A percentile compares a stretch with the other conserved stretches of the same genome.
Evolutionary conservation across 2,113 vertebrate genomes (phyloP).

Genomic region (Rhinolophus ferrumequinum): DNA sequence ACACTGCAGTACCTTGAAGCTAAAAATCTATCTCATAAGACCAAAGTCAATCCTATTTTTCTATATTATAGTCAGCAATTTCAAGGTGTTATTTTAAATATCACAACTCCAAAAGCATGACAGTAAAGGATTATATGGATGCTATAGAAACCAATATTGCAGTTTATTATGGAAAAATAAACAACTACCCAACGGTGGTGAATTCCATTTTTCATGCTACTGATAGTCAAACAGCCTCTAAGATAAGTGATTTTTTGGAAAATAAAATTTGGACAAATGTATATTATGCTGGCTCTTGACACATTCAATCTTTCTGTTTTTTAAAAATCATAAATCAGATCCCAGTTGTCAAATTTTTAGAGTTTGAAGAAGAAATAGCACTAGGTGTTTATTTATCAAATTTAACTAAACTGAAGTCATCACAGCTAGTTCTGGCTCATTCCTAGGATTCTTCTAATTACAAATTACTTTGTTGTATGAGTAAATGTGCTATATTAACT

Average conservation of each 20-base stretch:
- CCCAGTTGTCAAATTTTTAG: background rate
- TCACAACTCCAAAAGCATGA: constrained; percentile 23
- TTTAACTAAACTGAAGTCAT: background rate
- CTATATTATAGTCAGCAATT: constrained; percentile 32
- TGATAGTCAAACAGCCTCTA: background rate
- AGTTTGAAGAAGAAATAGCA: constrained; percentile 21
- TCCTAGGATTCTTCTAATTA: constrained; percentile 35
- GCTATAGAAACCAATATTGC: constrained; percentile 22
- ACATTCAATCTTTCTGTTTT: background rate
- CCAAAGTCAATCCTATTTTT: constrained; percentile 51
- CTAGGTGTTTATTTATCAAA: background rate
- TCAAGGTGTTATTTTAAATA: constrained; percentile 47
- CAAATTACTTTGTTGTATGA: constrained; percentile 34
- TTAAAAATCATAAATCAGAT: background rate
- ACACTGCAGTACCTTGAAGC: background rate
- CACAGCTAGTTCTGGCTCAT: background rate
- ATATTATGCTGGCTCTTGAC: background rate
- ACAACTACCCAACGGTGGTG: background rate
- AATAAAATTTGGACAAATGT: constrained; percentile 52
- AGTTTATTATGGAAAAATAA: background rate
- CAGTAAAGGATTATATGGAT: background rate
- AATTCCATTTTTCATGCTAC: background rate
- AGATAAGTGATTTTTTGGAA: constrained; percentile 32
- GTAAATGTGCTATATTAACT: background rate
- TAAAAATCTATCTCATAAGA: constrained; percentile 30